These are phyloP conservation scores for Stegastes partitus DNA, from an alignment of 2,113 vertebrate species.

Conservation along the genomic window DNA sequence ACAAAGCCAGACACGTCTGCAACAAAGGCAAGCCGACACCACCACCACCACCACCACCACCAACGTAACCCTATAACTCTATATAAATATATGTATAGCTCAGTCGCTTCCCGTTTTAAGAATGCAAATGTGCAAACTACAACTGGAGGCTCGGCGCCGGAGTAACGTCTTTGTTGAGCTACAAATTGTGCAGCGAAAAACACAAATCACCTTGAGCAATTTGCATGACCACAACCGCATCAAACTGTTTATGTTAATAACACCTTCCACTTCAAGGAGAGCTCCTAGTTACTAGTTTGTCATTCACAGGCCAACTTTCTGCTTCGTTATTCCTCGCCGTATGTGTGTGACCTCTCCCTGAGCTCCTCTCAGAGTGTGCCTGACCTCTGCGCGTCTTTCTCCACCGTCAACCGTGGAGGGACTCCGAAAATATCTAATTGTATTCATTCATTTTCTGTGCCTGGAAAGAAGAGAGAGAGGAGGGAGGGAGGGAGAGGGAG, in stretches of 20 bases:
- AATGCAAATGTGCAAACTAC: conserved; percentile 11
- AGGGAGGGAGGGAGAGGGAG: conserved; percentile 19
- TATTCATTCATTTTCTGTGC: conserved; percentile 88
- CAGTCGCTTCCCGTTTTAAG: conserved; percentile 8
- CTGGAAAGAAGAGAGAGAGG: conserved; percentile 73
- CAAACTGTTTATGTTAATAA: conserved; percentile 60
- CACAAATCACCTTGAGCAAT: conserved; percentile 61
- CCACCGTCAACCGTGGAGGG: conserved; percentile 64
- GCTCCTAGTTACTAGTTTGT: conserved; percentile 58
- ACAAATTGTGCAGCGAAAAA: conserved; percentile 53
- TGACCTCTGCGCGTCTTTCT: conserved; percentile 75
- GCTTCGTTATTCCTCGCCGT: conserved; percentile 60
- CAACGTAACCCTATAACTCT: background rate
- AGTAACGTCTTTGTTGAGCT: conserved; percentile 39
- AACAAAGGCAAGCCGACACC: conserved; percentile 41
- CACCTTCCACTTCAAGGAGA: conserved; percentile 64
- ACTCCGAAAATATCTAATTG: conserved; percentile 88
- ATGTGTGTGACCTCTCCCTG: conserved; percentile 60
- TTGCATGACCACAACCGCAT: conserved; percentile 54
- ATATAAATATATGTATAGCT: background rate
- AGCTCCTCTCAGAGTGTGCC: conserved; percentile 59
- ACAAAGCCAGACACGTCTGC: conserved; percentile 25
- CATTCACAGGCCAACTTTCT: conserved; percentile 68
- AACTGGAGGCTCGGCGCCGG: conserved; percentile 1
- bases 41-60: background rate